phyloP scores from a whole-genome alignment of 2,113 vertebrate species.

The Ivindomyrus marchei region DNA sequence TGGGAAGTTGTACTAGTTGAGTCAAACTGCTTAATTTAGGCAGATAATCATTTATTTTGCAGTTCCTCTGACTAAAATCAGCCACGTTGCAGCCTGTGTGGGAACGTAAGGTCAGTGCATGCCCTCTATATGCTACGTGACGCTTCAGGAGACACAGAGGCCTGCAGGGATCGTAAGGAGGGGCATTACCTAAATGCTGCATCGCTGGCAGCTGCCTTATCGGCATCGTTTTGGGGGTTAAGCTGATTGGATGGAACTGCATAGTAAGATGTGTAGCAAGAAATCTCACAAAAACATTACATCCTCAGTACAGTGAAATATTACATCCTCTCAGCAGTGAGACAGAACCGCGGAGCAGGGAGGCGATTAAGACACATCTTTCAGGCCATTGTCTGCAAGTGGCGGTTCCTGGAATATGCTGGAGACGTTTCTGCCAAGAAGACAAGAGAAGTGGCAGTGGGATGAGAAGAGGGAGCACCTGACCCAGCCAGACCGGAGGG shows the following conservation, averaged over 20 bases:
- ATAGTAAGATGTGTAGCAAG: neutral
- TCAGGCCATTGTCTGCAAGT: neutral
- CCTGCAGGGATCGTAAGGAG: neutral
- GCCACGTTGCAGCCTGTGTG: neutral
- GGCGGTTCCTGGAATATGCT: neutral
- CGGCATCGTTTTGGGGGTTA: neutral
- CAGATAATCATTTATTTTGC: neutral
- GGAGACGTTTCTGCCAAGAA: neutral
- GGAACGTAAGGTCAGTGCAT: neutral
- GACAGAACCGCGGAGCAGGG: neutral
- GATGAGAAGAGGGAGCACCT: neutral
- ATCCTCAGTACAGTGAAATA: neutral
- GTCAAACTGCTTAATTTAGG: neutral
- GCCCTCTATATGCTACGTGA: neutral
- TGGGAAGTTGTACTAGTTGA: neutral
- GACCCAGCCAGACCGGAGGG: neutral
- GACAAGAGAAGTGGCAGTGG: neutral
- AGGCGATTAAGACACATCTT: neutral
- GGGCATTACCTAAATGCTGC: neutral
- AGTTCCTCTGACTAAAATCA: neutral
- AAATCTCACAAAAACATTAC: neutral
- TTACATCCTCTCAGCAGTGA: neutral
- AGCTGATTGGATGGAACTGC: neutral
- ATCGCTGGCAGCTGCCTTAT: neutral
- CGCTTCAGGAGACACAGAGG: neutral